A percentile compares a stretch with the other conserved stretches of the same genome.
phyloP scores from a whole-genome alignment of 2,797 vertebrate genomes.

The Perdix hodgsoniae region DNA sequence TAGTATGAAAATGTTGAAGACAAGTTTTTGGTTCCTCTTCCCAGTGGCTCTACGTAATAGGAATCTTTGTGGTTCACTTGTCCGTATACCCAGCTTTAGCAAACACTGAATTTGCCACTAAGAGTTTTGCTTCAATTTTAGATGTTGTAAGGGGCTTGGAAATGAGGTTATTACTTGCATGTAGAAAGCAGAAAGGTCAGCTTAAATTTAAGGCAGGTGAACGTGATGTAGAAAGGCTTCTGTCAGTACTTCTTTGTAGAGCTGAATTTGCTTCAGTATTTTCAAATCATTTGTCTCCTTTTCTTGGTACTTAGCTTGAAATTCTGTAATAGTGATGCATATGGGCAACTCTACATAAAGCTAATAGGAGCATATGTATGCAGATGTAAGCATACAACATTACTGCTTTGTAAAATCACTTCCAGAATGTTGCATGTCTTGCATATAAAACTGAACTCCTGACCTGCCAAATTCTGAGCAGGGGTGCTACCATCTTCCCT shows the following conservation, averaged over 20 bases:
- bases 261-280: neutral
- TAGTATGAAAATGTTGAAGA: neutral
- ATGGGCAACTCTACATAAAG: neutral
- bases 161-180: neutral
- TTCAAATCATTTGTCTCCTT: neutral
- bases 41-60: fast-evolving
- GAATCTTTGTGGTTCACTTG: neutral
- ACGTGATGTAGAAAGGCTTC: neutral
- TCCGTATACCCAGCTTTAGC: neutral
- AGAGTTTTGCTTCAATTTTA: neutral
- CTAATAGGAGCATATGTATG: neutral
- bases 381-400: neutral
- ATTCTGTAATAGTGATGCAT: neutral
- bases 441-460: neutral
- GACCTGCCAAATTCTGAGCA: neutral
- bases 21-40: neutral
- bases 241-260: neutral
- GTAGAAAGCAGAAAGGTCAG: neutral
- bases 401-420: neutral
- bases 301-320: neutral
- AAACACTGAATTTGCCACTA: neutral
- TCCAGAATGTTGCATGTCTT: neutral
- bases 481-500: neutral
- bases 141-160: neutral
- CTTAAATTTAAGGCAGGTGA: neutral